A percentile compares a stretch with the other conserved stretches of the same genome.
These are phyloP conservation scores for Melopsittacus undulatus DNA, from an alignment of 2,797 vertebrate species.

Conservation along the genomic window DNA sequence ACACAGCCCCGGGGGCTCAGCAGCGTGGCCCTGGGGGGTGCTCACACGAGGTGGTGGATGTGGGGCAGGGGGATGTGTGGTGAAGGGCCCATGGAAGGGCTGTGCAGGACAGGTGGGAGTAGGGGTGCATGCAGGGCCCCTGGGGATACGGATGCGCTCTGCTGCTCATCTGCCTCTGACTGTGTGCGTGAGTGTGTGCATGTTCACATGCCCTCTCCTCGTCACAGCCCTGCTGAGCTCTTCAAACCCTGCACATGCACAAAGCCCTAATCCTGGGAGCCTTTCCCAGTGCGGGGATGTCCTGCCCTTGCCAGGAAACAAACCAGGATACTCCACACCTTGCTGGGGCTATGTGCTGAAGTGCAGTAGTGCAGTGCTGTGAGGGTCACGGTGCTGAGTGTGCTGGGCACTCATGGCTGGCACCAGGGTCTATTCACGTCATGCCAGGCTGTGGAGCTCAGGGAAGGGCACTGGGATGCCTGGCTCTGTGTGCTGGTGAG, in stretches of 20 bases:
- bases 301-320: background rate
- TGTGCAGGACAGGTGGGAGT: background rate
- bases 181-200: background rate
- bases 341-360: background rate
- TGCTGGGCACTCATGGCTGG: rapidly evolving
- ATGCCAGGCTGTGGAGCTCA: rapidly evolving
- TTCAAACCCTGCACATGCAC: background rate
- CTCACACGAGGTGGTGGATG: background rate
- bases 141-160: background rate
- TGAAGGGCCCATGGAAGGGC: background rate
- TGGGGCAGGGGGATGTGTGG: background rate
- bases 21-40: background rate
- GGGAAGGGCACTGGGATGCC: background rate
- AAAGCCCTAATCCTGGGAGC: background rate
- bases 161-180: background rate
- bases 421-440: rapidly evolving
- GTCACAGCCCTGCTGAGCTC: background rate
- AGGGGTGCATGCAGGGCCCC: too few species aligned
- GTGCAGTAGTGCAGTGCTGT: rapidly evolving
- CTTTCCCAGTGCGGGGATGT: background rate
- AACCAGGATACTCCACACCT: rapidly evolving
- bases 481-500: background rate
- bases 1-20: background rate
- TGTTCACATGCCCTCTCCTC: background rate
- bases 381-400: rapidly evolving